Conservation (phyloP, 2,113 vertebrate genomes). For the Trichechus manatus region DNA sequence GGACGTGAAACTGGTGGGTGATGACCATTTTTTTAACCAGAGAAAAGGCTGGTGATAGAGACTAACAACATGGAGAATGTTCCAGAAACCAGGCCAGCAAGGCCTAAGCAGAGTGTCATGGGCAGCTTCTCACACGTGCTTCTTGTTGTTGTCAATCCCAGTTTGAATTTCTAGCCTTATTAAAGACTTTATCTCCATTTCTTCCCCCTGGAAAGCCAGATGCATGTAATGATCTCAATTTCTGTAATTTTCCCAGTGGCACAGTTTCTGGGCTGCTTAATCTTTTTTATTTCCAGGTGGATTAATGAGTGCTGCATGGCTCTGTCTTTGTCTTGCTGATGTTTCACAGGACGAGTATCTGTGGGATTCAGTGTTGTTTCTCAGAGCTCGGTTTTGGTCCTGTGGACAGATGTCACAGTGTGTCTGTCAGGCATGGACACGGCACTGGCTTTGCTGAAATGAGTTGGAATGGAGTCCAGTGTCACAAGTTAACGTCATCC, state of each 20-base stretch:
- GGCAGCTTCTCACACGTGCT: slow-evolving; percentile 32
- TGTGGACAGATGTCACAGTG: neutral
- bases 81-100: slow-evolving; percentile 35
- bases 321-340: slow-evolving; percentile 25
- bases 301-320: slow-evolving; percentile 58
- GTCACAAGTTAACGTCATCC: neutral
- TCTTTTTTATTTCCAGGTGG: slow-evolving; percentile 71
- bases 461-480: neutral
- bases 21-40: neutral
- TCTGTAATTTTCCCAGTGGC: slow-evolving; percentile 80
- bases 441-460: neutral
- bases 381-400: neutral
- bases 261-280: slow-evolving; percentile 68
- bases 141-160: slow-evolving; percentile 66
- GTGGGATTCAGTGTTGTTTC: neutral
- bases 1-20: neutral
- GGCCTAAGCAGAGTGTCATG: neutral
- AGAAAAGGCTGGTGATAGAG: neutral
- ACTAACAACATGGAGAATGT: slow-evolving; percentile 13
- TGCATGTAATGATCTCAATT: slow-evolving; percentile 68
- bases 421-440: neutral
- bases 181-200: slow-evolving; percentile 81
- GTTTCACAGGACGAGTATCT: slow-evolving; percentile 33
- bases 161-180: slow-evolving; percentile 82
- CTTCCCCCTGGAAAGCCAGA: slow-evolving; percentile 75